phyloP scores from a whole-genome alignment of 2,888 invertebrate genomes.

The Clusia tigrina region DNA sequence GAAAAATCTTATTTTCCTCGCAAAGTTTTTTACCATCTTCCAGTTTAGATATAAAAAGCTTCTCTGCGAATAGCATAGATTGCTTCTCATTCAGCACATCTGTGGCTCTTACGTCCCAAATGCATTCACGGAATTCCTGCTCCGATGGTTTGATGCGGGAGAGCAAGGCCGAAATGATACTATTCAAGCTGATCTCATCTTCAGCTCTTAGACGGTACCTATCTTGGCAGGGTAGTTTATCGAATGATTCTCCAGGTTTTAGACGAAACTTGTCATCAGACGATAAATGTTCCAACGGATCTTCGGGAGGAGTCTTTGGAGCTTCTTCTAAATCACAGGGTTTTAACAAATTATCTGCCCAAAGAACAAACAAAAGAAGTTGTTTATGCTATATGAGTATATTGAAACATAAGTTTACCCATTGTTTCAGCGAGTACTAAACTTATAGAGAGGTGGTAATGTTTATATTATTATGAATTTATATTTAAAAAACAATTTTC shows the following conservation, averaged over 20 bases:
- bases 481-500: no score
- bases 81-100: conserved; percentile 47
- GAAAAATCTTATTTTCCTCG: conserved; percentile 50
- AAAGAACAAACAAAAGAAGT: no score
- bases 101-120: conserved; percentile 51
- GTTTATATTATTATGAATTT: no score
- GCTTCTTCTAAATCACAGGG: conserved; percentile 30
- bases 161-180: conserved; percentile 52
- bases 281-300: conserved; percentile 32
- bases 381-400: no score
- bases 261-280: conserved; percentile 43
- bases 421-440: no score
- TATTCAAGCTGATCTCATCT: conserved; percentile 57
- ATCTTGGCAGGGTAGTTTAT: conserved; percentile 45
- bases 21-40: conserved; percentile 45
- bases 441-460: no score
- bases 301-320: conserved; percentile 14
- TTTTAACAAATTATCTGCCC: conserved; percentile 21
- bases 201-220: conserved; percentile 43
- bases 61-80: conserved; percentile 49
- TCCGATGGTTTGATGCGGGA: conserved; percentile 45
- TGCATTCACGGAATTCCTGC: conserved; percentile 37
- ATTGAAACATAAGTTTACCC: no score
- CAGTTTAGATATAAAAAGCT: conserved; percentile 48
- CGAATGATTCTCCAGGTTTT: conserved; percentile 2